These are phyloP conservation scores for Cranoglanis bouderius DNA, from an alignment of 2,113 vertebrate species.

Conservation along the genomic window DNA sequence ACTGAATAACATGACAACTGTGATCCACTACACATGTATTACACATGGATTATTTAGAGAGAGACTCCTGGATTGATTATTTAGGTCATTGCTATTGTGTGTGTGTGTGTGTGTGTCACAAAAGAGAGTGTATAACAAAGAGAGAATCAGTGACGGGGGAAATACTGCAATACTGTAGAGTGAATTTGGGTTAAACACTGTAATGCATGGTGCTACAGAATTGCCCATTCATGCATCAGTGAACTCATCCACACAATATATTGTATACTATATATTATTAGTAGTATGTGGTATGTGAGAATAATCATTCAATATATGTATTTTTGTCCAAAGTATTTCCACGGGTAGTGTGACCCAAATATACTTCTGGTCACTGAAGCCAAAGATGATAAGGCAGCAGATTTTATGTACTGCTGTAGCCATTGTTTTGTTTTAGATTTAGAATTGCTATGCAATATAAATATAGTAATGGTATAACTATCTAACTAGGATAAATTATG, in stretches of 20 bases:
- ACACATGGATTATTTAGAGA: not conserved
- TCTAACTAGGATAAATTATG: not conserved
- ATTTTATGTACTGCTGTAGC: not conserved
- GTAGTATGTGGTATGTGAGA: not conserved
- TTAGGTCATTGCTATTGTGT: not conserved
- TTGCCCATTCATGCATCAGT: not conserved
- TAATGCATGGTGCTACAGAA: not conserved
- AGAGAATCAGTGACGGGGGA: not conserved
- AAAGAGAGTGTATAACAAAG: not conserved
- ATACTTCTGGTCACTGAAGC: not conserved
- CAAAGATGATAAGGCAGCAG: not conserved
- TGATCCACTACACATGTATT: not conserved
- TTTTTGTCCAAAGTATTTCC: not conserved
- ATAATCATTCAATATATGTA: not conserved
- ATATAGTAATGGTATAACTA: not conserved
- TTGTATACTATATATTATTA: not conserved
- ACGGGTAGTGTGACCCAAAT: not conserved
- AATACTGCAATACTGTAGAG: not conserved
- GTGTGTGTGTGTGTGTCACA: no score
- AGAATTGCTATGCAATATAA: not conserved
- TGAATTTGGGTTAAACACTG: not conserved
- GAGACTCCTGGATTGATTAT: not conserved
- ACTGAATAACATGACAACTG: not conserved
- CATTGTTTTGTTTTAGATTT: no score
- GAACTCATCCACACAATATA: not conserved